Conservation (phyloP, 2,888 invertebrate species). For the Phragmatobia fuliginosa region DNA sequence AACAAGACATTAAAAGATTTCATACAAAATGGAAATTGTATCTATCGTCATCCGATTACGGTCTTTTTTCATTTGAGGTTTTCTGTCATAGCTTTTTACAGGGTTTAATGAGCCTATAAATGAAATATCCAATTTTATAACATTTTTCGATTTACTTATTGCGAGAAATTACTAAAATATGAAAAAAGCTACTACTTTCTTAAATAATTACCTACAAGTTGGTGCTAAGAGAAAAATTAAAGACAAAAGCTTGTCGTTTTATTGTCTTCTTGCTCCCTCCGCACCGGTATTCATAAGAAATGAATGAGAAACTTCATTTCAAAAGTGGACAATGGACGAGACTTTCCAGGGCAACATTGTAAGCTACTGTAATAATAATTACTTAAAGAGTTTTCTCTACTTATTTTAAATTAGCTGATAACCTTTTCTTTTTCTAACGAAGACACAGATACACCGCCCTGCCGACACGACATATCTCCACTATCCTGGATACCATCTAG, state of each 20-base stretch:
- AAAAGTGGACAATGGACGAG: constrained; percentile 30
- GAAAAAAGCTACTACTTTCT: neutral
- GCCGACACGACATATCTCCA: no score
- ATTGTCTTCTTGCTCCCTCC: neutral
- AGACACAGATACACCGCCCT: no score
- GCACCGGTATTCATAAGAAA: constrained; percentile 19
- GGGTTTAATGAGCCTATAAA: no score
- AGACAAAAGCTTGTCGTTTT: constrained; percentile 12
- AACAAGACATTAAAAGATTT: neutral
- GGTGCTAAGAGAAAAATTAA: neutral
- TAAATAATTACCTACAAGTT: constrained; percentile 2
- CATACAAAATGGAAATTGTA: neutral
- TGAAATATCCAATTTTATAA: no score
- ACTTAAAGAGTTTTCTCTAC: neutral
- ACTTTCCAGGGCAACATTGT: constrained; percentile 1
- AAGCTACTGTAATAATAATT: constrained; percentile 10
- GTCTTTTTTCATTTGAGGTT: no score
- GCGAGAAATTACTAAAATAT: no score
- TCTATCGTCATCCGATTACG: neutral
- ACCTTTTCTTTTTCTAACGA: no score
- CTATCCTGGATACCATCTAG: no score
- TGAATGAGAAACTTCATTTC: constrained; percentile 32
- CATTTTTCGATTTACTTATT: no score
- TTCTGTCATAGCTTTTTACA: no score
- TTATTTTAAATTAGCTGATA: neutral